Conservation (phyloP, 2,888 invertebrate species). For the Spialia ferax region DNA sequence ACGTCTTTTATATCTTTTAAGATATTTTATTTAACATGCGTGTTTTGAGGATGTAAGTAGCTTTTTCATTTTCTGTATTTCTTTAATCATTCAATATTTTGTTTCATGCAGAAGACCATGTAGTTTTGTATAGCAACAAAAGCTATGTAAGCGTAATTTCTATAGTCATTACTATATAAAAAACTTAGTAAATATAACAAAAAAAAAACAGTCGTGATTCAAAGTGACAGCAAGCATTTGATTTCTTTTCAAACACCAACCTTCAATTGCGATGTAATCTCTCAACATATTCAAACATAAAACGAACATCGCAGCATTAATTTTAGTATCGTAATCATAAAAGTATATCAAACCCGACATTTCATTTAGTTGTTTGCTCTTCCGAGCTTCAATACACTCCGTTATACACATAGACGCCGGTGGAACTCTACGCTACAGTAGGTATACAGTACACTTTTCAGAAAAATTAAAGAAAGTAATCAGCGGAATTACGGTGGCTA, state of each 20-base stretch:
- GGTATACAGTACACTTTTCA: slow-evolving; percentile 68
- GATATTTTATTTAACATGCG: too few relatives aligned
- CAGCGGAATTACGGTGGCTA: slow-evolving; percentile 82
- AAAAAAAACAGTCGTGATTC: not conserved
- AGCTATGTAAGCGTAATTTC: not conserved
- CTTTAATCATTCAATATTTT: too few relatives aligned
- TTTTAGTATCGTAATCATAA: slow-evolving; percentile 24
- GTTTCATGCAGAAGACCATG: too few relatives aligned
- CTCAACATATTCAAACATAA: slow-evolving; percentile 22
- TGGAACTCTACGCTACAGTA: slow-evolving; percentile 46
- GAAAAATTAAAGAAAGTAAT: slow-evolving; percentile 85
- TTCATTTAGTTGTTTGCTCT: slow-evolving; percentile 72
- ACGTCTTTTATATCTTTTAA: too few relatives aligned
- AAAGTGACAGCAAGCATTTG: slow-evolving; percentile 4
- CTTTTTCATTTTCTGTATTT: too few relatives aligned
- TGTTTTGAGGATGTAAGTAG: too few relatives aligned
- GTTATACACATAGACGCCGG: slow-evolving; percentile 55
- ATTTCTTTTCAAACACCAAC: not conserved
- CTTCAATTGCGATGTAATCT: slow-evolving; percentile 20
- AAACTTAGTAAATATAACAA: not conserved
- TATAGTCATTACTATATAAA: not conserved
- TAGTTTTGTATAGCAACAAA: too few relatives aligned
- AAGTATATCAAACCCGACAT: slow-evolving; percentile 47
- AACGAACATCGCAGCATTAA: slow-evolving; percentile 28
- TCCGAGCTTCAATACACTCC: slow-evolving; percentile 75